Evolutionary conservation across 23 tunicate species (phyloP).

Genomic region (Phallusia fumigata): DNA sequence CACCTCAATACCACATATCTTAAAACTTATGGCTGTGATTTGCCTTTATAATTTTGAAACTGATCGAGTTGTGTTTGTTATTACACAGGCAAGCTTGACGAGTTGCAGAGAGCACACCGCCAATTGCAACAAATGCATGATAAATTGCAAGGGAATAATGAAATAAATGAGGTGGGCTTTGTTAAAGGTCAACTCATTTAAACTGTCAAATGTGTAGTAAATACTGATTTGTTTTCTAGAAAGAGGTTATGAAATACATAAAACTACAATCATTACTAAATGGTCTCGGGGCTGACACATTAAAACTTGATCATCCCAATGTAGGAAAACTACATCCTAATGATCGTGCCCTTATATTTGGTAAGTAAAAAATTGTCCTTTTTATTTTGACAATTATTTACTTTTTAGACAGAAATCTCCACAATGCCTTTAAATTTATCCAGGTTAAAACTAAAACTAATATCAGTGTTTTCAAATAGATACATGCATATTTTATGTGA

Average conservation of each 20-base stretch:
- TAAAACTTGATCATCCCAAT: conserved; percentile 40
- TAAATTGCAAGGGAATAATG: not conserved
- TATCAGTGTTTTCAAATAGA: too few species aligned
- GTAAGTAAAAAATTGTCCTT: not conserved
- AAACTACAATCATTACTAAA: conserved; percentile 17
- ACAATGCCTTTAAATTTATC: too few species aligned
- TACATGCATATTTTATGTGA: too few species aligned
- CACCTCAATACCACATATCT: too few species aligned
- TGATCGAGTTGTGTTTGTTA: not conserved
- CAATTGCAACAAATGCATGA: not conserved
- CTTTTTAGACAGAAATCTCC: too few species aligned
- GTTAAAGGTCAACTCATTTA: too few species aligned
- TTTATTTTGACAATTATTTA: too few species aligned
- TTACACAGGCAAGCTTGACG: not conserved
- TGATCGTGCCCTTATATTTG: not conserved
- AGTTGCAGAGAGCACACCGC: not conserved
- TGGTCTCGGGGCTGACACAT: conserved; percentile 20
- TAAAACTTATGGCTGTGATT: too few species aligned
- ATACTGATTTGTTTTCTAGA: not conserved
- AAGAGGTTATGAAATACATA: not conserved
- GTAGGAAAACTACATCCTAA: not conserved
- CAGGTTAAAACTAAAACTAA: too few species aligned
- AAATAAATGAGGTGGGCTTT: not conserved
- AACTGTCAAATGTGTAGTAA: not conserved
- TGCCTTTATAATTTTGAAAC: too few species aligned